phyloP scores from a whole-genome alignment of 2,797 vertebrate genomes.

The Ceryle rudis region DNA sequence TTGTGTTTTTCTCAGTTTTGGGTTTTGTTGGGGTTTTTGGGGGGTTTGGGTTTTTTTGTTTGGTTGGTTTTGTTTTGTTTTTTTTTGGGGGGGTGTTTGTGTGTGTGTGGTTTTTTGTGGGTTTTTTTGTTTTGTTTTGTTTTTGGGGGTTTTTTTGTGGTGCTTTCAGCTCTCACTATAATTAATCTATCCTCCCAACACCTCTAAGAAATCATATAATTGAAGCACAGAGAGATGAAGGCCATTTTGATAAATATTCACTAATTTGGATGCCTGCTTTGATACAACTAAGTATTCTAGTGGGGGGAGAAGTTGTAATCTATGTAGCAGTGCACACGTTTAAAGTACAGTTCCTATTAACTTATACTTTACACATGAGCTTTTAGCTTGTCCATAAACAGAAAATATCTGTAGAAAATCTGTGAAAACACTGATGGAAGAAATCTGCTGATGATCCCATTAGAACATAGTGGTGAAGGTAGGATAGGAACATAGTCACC shows the following conservation, averaged over 20 bases:
- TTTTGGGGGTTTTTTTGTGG: slow-evolving; percentile 10
- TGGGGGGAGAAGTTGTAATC: neutral
- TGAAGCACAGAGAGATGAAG: slow-evolving; percentile 37
- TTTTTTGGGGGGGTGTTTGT: too few relatives aligned
- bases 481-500: neutral
- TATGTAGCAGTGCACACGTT: neutral
- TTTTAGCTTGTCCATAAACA: neutral
- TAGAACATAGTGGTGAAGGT: neutral
- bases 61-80: too few relatives aligned
- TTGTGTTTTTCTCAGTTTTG: slow-evolving; percentile 15
- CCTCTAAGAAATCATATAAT: slow-evolving; percentile 57
- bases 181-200: slow-evolving; percentile 57
- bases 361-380: neutral
- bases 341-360: neutral
- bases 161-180: slow-evolving; percentile 35
- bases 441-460: neutral
- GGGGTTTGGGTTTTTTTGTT: neutral
- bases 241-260: slow-evolving; percentile 17
- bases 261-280: neutral
- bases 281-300: neutral
- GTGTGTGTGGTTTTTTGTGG: too few relatives aligned
- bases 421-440: neutral
- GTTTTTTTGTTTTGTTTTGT: too few relatives aligned
- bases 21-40: too few relatives aligned
- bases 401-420: neutral